Conservation (phyloP, 2,113 vertebrate species). For the Stigmatopora nigra region DNA sequence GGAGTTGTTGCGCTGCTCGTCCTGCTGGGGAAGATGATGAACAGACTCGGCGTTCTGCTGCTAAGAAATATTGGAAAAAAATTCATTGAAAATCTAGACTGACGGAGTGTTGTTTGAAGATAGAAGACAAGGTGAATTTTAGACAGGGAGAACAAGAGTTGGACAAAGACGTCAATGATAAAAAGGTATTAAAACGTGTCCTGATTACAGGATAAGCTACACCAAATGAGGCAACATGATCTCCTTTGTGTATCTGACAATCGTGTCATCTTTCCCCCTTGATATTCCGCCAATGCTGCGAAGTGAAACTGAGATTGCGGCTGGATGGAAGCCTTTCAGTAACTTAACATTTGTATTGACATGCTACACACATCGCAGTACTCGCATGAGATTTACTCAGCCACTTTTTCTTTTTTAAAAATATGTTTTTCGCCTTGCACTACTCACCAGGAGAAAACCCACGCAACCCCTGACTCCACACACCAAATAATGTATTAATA, state of each 20-base stretch:
- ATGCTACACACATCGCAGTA: constrained; percentile 46
- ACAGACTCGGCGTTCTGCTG: constrained; percentile 4
- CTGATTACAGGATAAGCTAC: constrained; percentile 4
- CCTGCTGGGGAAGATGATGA: constrained; percentile 4
- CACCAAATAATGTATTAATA: too few relatives aligned
- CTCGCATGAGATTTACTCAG: constrained; percentile 26
- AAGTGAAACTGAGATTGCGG: constrained; percentile 22
- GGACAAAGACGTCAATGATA: not conserved
- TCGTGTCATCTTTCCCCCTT: not conserved
- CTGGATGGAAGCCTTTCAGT: constrained; percentile 36
- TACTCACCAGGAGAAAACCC: not conserved
- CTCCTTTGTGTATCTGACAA: not conserved
- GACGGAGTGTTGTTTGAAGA: constrained; percentile 13
- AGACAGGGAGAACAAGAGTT: not conserved
- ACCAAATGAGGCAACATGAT: constrained; percentile 4
- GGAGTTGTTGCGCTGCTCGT: constrained; percentile 14
- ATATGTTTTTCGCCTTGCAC: constrained; percentile 24
- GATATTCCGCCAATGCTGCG: constrained; percentile 12
- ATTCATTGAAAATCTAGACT: not conserved
- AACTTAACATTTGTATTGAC: constrained; percentile 50
- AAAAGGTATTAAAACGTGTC: constrained; percentile 14
- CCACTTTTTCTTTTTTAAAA: constrained; percentile 12
- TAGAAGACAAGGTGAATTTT: constrained; percentile 1
- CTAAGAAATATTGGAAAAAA: constrained; percentile 4
- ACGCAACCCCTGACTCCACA: too few relatives aligned